Evolutionary conservation across 2,797 vertebrate species (phyloP), one percentile per base, ranked within the genome.

Genomic region (Huso huso): DNA sequence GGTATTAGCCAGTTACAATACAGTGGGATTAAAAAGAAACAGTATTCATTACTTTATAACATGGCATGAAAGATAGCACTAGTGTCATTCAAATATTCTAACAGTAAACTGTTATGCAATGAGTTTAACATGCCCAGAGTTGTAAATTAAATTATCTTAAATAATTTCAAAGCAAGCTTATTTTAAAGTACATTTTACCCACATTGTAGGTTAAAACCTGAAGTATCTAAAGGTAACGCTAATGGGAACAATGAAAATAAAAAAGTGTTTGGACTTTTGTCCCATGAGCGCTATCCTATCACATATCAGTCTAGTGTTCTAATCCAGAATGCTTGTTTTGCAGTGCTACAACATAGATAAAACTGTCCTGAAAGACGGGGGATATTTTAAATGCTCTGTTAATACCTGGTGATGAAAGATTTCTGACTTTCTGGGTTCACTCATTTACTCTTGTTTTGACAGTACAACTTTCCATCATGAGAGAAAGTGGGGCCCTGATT

Each of bases 41-140:
- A 18, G 18, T 18, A 18, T 18, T 18, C 18, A 2, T 18, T 18
- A 18, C 18, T 18, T 18, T 18, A 18, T 18, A 18, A 18, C 18
- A 18, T 18, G 18, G 18, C 18, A 18, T 69, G 62, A 58, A 64
- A 64, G 62, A 69, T 49, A 69, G 63, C 51, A 69, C 58, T 55
- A 65, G 68, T 57, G 64, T 69, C 65, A 65, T 60, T 69, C 65
- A 64, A 60, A 51, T 55, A 53, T 69, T 69, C 49, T 49, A 49
- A 65, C 64, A 69, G 59, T 69, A 65, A 55, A 65, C 63, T 64
- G 64, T 65, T 64, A 69, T 63, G 61, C 63, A 64, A 63, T 48
- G 61, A 69, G 60, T 60, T 64, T 64, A 62, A 69, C 64, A 61
- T 65, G 68, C 49, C 55, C 49, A 23, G 65, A 59, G 49, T 63